Percentiles rank a stretch among this genome's conserved stretches.
phyloP scores from a whole-genome alignment of 2,888 invertebrate species.

The Cinara cedri region DNA sequence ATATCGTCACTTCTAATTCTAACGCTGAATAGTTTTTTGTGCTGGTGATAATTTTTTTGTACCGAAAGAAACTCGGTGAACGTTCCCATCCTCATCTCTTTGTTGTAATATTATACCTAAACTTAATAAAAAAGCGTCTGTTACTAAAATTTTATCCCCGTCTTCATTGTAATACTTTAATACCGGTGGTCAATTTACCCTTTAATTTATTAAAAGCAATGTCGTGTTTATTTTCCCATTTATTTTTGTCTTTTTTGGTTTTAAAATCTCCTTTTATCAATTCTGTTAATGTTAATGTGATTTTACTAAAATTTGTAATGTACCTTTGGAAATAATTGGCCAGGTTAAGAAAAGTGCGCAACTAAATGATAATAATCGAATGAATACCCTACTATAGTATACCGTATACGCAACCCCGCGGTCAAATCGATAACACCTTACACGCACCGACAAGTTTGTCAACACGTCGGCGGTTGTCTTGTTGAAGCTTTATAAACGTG shows the following conservation, averaged over 20 bases:
- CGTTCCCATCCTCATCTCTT: neutral
- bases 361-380: neutral
- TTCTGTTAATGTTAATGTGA: neutral
- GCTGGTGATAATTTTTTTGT: too few species aligned
- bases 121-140: neutral
- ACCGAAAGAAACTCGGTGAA: neutral
- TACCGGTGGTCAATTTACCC: neutral
- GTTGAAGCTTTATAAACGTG: neutral
- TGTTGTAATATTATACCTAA: neutral
- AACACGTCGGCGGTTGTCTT: neutral
- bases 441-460: neutral
- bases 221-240: neutral
- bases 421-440: neutral
- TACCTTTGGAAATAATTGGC: neutral
- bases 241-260: neutral
- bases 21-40: too few species aligned
- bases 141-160: neutral
- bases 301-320: constrained; percentile 5
- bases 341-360: neutral
- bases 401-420: neutral
- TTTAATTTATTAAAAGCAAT: neutral
- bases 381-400: too few species aligned
- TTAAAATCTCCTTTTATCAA: constrained; percentile 3
- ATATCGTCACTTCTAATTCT: too few species aligned
- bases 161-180: neutral